A percentile compares a stretch with the other conserved stretches of the same genome.
These are phyloP conservation scores for Nephrotoma appendiculata DNA, from an alignment of 2,888 invertebrate species.

Conservation along the genomic window DNA sequence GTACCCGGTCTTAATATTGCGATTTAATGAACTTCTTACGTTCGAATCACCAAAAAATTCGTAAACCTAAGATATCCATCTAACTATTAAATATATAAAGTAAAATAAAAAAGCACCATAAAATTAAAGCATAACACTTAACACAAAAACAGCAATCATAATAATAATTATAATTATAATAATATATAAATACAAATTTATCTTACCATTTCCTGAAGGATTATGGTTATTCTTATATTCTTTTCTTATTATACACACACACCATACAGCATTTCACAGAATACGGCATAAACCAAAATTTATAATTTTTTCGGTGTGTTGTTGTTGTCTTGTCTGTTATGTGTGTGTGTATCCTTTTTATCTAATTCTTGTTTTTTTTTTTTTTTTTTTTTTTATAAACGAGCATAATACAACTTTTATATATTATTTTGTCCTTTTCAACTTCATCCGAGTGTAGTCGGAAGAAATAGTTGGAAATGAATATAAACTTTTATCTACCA, in stretches of 20 bases:
- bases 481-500: neutral
- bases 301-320: neutral
- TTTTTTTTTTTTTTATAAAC: neutral
- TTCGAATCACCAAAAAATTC: too few species aligned
- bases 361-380: neutral
- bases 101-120: neutral
- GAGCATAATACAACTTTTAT: neutral
- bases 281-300: neutral
- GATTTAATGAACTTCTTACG: too few species aligned
- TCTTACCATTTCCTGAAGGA: neutral
- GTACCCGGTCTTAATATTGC: too few species aligned
- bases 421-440: neutral
- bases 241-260: neutral
- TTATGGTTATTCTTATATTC: neutral
- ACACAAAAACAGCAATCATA: neutral
- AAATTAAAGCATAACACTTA: neutral
- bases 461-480: neutral
- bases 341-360: neutral
- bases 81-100: too few species aligned
- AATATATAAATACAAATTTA: neutral
- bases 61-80: too few species aligned
- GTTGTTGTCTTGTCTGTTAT: neutral
- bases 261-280: neutral
- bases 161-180: neutral
- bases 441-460: neutral